Percentiles rank a stretch among this genome's conserved stretches.
These are phyloP conservation scores for Orientallactaga bullata DNA, from an alignment of 2,113 vertebrate genomes.

Conservation along the genomic window DNA sequence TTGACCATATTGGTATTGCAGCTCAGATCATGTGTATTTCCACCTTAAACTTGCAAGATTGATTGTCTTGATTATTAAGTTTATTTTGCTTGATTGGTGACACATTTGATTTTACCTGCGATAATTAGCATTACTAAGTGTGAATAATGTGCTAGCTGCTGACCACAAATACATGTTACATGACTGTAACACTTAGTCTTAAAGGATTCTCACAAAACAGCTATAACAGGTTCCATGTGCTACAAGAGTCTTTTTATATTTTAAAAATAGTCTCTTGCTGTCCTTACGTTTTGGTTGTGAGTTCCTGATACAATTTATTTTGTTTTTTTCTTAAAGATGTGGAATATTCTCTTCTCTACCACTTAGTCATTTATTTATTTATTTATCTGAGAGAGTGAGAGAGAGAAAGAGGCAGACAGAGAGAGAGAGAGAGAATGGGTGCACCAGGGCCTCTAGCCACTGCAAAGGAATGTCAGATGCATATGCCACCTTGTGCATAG, in stretches of 20 bases:
- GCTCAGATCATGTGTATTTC: not conserved
- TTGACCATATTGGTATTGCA: not conserved
- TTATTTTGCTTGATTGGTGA: not conserved
- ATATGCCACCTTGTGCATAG: too few relatives aligned
- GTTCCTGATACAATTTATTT: slow-evolving; percentile 39
- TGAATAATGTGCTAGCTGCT: not conserved
- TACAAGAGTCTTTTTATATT: slow-evolving; percentile 30
- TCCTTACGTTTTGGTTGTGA: slow-evolving; percentile 15
- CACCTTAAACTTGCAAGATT: not conserved
- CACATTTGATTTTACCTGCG: not conserved
- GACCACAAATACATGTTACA: not conserved
- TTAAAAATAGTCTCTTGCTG: slow-evolving; percentile 1
- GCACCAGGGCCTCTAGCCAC: too few relatives aligned
- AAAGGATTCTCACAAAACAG: not conserved
- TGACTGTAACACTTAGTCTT: not conserved
- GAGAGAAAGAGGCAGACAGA: too few relatives aligned
- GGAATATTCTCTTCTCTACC: slow-evolving; percentile 9
- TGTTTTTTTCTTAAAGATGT: slow-evolving; percentile 25
- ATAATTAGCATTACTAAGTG: not conserved
- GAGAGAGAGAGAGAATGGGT: too few relatives aligned
- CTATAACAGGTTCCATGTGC: not conserved
- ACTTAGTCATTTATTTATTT: too few relatives aligned
- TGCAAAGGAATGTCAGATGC: too few relatives aligned
- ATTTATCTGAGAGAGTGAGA: too few relatives aligned
- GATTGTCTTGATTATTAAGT: not conserved